These are phyloP conservation scores for Drosophila albomicans DNA, from an alignment of 1,140 invertebrate genomes.

Conservation along the genomic window DNA sequence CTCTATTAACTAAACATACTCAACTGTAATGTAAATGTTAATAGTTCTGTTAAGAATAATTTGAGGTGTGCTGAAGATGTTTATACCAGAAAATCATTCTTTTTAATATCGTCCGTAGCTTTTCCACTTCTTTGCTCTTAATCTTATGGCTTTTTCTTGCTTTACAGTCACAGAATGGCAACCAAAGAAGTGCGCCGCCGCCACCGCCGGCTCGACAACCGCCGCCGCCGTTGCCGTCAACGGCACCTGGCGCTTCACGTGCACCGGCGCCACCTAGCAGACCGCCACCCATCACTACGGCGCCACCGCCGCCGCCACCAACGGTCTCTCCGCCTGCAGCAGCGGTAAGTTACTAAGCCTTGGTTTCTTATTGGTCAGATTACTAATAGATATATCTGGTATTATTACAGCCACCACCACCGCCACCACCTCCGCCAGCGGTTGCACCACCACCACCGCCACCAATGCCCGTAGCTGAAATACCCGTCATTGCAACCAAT, in stretches of 20 bases:
- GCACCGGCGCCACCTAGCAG: conserved; percentile 80
- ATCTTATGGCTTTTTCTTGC: conserved; percentile 1
- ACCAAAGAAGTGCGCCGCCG: conserved; percentile 85
- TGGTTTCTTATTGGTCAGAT: neutral
- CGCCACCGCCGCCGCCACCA: conserved; percentile 71
- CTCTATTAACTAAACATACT: too few relatives aligned
- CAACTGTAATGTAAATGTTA: neutral
- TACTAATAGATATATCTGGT: neutral
- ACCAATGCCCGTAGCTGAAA: conserved; percentile 73
- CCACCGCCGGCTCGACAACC: conserved; percentile 85
- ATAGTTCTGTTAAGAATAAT: too few relatives aligned
- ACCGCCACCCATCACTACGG: conserved; percentile 74
- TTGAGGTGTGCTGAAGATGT: too few relatives aligned
- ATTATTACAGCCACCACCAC: conserved; percentile 70
- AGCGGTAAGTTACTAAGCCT: conserved; percentile 61
- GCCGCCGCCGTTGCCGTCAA: conserved; percentile 83
- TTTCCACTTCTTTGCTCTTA: neutral
- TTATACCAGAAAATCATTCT: too few relatives aligned
- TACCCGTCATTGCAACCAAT: conserved; percentile 75
- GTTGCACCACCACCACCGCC: conserved; percentile 68
- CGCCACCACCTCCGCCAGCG: conserved; percentile 72
- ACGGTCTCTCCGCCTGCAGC: conserved; percentile 65
- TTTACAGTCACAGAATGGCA: conserved; percentile 71
- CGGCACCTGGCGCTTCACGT: conserved; percentile 68
- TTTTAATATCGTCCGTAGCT: too few relatives aligned